phyloP scores from a whole-genome alignment of 2,797 vertebrate species.

The Hephaestus fuliginosus region DNA sequence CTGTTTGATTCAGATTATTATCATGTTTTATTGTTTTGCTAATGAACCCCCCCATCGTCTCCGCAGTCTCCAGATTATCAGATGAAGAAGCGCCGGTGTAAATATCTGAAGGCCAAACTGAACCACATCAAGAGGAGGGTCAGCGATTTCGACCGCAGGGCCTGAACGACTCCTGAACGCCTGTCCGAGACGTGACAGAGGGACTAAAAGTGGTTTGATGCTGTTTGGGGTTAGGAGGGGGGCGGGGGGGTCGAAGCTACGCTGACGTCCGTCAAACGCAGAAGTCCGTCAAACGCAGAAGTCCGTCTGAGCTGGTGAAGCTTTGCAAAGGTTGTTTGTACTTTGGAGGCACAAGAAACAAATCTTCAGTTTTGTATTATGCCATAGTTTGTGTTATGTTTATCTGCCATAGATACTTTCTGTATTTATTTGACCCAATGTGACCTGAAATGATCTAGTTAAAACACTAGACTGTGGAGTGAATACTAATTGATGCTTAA shows the following conservation, averaged over 20 bases:
- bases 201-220: not conserved
- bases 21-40: not conserved
- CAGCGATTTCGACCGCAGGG: slow-evolving; percentile 84
- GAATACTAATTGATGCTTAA: slow-evolving; percentile 6
- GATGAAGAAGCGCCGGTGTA: slow-evolving; percentile 89
- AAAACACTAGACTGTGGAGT: not conserved
- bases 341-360: slow-evolving; percentile 8
- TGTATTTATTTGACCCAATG: slow-evolving; percentile 61
- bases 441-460: not conserved
- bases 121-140: slow-evolving; percentile 94
- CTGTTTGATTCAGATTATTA: not conserved
- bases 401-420: too few relatives aligned
- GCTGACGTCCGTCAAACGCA: too few relatives aligned
- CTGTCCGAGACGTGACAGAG: not conserved
- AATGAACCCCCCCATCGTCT: not conserved
- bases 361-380: slow-evolving; percentile 18
- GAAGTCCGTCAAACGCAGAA: not conserved
- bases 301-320: slow-evolving; percentile 10
- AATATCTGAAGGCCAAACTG: slow-evolving; percentile 91
- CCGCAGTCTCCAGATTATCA: slow-evolving; percentile 88
- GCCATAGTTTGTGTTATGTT: not conserved
- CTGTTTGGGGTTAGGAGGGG: too few relatives aligned
- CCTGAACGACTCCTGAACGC: slow-evolving; percentile 44
- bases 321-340: not conserved
- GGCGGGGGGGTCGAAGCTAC: not conserved